Conservation (phyloP, 2,888 invertebrate species). For the Laothoe populi region DNA sequence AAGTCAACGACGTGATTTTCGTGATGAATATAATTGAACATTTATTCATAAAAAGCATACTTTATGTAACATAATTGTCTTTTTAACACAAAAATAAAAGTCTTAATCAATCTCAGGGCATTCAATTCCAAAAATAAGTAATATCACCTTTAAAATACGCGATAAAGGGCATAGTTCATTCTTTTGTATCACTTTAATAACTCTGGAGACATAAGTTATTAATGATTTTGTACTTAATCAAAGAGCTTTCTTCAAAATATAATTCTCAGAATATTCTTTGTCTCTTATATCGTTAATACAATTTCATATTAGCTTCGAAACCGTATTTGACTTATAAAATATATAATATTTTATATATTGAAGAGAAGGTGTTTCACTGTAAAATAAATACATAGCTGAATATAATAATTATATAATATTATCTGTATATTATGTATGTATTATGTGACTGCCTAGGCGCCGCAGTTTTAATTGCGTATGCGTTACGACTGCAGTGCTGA, state of each 20-base stretch:
- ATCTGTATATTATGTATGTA: too few species aligned
- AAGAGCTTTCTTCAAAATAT: constrained; percentile 26
- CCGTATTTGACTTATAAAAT: not conserved
- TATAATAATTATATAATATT: too few species aligned
- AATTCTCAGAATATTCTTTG: constrained; percentile 30
- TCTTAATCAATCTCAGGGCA: not conserved
- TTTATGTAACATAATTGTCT: too few species aligned
- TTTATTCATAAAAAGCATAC: too few species aligned
- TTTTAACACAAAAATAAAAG: not conserved
- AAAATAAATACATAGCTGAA: too few species aligned
- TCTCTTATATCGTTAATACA: constrained; percentile 1
- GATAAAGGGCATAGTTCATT: constrained; percentile 16
- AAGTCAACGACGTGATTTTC: too few species aligned
- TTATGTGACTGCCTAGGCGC: too few species aligned
- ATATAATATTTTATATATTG: not conserved
- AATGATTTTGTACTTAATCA: constrained; percentile 25
- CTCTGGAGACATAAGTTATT: constrained; percentile 24
- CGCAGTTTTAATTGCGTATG: too few species aligned
- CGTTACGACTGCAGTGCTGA: too few species aligned
- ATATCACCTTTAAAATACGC: constrained; percentile 2
- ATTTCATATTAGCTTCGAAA: constrained; percentile 11
- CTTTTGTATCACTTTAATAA: constrained; percentile 21
- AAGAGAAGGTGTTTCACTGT: too few species aligned
- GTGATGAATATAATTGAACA: too few species aligned
- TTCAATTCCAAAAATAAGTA: too few species aligned